These are phyloP conservation scores for Speoplatyrhinus poulsoni DNA, from an alignment of 2,113 vertebrate species.

Conservation along the genomic window DNA sequence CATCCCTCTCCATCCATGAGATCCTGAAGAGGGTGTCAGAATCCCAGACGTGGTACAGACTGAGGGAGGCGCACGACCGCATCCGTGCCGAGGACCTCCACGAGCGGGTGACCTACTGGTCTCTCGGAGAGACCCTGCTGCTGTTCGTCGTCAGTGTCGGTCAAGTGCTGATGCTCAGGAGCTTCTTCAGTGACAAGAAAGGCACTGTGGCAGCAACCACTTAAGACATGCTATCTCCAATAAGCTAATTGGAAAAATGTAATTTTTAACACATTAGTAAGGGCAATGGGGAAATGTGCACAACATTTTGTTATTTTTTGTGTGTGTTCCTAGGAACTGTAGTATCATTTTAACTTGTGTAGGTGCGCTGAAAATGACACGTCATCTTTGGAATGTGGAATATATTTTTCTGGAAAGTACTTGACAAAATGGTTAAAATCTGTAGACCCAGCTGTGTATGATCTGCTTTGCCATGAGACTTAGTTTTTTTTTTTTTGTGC, in stretches of 20 bases:
- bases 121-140: constrained; percentile 80
- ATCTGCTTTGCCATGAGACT: background rate
- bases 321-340: background rate
- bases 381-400: constrained; percentile 12
- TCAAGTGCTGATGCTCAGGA: constrained; percentile 87
- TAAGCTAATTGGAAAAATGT: background rate
- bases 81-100: constrained; percentile 83
- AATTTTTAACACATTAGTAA: background rate
- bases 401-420: constrained; percentile 28
- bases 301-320: background rate
- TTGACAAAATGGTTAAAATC: constrained; percentile 3
- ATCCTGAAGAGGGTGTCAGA: constrained; percentile 83
- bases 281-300: background rate
- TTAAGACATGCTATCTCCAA: constrained; percentile 43
- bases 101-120: constrained; percentile 83
- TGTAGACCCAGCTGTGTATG: background rate
- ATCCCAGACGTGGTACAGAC: constrained; percentile 85
- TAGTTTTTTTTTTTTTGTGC: background rate
- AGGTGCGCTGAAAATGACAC: constrained; percentile 7
- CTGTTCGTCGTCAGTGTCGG: constrained; percentile 85
- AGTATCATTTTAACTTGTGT: constrained; percentile 12
- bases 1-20: constrained; percentile 87
- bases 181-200: constrained; percentile 87
- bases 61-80: constrained; percentile 86
- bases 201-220: constrained; percentile 56